These are phyloP conservation scores for Myotis pilosus DNA, from an alignment of 2,797 vertebrate genomes.

Conservation along the genomic window DNA sequence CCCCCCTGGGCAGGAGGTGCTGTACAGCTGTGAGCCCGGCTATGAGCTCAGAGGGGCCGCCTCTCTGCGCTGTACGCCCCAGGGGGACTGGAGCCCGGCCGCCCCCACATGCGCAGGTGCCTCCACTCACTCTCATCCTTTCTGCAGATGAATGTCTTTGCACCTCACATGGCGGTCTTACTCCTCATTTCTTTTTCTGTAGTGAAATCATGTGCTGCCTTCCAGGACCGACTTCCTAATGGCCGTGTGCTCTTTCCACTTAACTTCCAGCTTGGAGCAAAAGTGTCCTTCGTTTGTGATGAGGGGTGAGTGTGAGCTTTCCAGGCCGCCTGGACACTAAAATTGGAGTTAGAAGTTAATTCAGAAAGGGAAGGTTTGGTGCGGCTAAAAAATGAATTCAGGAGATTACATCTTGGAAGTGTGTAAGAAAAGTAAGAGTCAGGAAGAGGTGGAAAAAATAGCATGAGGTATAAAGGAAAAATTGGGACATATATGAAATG, in stretches of 20 bases:
- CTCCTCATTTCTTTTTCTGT: background rate
- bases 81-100: conserved; percentile 72
- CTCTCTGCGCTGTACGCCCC: conserved; percentile 72
- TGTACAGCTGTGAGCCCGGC: conserved; percentile 58
- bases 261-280: conserved; percentile 63
- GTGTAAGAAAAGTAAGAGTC: background rate
- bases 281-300: conserved; percentile 77
- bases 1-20: conserved; percentile 52
- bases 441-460: background rate
- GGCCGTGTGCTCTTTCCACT: conserved; percentile 68
- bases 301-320: conserved; percentile 75
- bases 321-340: background rate
- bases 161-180: background rate
- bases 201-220: conserved; percentile 69
- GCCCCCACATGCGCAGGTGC: conserved; percentile 72
- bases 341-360: background rate
- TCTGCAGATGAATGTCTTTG: background rate
- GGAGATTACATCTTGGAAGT: background rate
- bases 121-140: background rate
- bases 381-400: background rate
- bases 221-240: background rate
- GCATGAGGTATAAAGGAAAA: background rate
- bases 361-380: background rate
- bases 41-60: conserved; percentile 60
- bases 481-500: too few relatives aligned